These are phyloP conservation scores for Melanostoma mellinum DNA, from an alignment of 2,888 invertebrate genomes.

Conservation along the genomic window DNA sequence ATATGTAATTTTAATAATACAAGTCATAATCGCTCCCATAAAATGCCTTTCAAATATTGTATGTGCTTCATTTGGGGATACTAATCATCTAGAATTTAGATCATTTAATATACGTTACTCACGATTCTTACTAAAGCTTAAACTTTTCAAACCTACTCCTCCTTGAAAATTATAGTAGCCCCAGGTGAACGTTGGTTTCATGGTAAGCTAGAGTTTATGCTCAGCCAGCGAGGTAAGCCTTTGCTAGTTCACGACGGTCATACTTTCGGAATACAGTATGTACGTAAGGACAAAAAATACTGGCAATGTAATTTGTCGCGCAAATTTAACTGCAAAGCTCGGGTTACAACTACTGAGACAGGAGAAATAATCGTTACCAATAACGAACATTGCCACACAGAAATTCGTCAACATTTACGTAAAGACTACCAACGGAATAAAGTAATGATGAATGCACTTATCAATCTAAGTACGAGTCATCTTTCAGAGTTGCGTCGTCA, in stretches of 20 bases:
- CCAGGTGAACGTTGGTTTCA: conserved; percentile 82
- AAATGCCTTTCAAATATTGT: conserved; percentile 35
- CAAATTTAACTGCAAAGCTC: conserved; percentile 82
- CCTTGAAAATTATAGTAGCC: conserved; percentile 77
- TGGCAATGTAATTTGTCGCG: conserved; percentile 82
- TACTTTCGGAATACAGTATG: conserved; percentile 82
- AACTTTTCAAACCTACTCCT: conserved; percentile 21
- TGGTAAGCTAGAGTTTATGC: conserved; percentile 82
- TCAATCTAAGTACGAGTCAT: conserved; percentile 79
- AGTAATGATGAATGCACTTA: conserved; percentile 80
- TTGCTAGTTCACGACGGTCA: conserved; percentile 82
- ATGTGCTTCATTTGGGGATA: conserved; percentile 63
- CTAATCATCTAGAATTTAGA: conserved; percentile 43
- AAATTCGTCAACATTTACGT: conserved; percentile 82
- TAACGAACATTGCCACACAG: conserved; percentile 82
- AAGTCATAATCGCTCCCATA: conserved; percentile 15
- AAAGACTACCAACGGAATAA: conserved; percentile 82
- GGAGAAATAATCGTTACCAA: conserved; percentile 81
- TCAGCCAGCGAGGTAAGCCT: conserved; percentile 82
- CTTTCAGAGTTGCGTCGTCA: conserved; percentile 77
- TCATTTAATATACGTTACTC: conserved; percentile 31
- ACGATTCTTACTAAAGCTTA: conserved; percentile 16
- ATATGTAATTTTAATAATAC: conserved; percentile 6
- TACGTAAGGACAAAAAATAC: conserved; percentile 82
- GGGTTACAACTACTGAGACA: conserved; percentile 81